These are phyloP conservation scores for Pituophis catenifer DNA, from an alignment of 2,113 vertebrate genomes.

Conservation along the genomic window DNA sequence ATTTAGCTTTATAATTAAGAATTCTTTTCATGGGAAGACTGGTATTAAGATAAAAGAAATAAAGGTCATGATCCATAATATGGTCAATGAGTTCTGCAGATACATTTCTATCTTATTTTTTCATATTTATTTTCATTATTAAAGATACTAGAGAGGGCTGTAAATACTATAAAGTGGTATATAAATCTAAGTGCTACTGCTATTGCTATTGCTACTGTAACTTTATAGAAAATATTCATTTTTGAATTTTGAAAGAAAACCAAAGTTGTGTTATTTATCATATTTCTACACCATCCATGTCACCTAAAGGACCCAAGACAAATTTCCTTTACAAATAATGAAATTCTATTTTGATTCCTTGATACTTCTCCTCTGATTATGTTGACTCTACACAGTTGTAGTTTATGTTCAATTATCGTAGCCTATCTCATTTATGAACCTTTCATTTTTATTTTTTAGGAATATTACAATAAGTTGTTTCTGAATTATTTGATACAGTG, in stretches of 20 bases:
- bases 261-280: neutral
- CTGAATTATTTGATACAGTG: neutral
- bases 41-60: neutral
- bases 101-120: neutral
- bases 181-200: no score
- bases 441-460: neutral
- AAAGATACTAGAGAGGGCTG: neutral
- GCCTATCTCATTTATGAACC: neutral
- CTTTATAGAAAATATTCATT: neutral
- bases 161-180: no score
- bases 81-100: neutral
- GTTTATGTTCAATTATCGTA: neutral
- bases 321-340: neutral
- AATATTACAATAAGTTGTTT: neutral
- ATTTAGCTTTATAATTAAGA: neutral
- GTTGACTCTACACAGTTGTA: neutral
- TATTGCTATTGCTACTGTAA: neutral
- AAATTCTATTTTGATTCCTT: neutral
- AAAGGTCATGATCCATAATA: neutral
- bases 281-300: neutral
- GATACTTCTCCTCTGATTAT: neutral
- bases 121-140: neutral
- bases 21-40: neutral
- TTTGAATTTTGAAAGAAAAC: neutral
- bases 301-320: neutral